Percentiles rank a stretch among this genome's conserved stretches.
Conservation (phyloP, 2,797 vertebrate genomes). For the Chaetodon trifasciatus region DNA sequence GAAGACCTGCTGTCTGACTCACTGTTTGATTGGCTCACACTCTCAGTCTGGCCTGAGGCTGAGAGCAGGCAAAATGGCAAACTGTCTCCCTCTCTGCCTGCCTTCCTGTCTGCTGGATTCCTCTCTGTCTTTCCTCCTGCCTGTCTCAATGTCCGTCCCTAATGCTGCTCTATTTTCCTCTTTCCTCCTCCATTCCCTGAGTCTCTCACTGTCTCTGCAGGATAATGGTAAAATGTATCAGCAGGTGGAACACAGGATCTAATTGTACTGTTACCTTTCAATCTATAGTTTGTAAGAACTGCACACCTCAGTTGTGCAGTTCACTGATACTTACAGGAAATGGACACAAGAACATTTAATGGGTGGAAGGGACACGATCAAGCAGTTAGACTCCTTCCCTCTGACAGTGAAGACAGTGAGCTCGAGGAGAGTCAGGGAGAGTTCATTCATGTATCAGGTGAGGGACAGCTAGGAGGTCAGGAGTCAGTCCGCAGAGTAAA, state of each 20-base stretch:
- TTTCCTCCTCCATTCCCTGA: neutral
- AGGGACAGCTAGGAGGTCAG: too few species aligned
- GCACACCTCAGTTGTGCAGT: neutral
- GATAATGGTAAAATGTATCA: neutral
- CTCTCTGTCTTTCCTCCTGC: constrained; percentile 32
- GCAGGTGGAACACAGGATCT: constrained; percentile 20
- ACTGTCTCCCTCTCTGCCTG: constrained; percentile 30
- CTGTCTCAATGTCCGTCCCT: constrained; percentile 15
- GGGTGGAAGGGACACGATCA: too few species aligned
- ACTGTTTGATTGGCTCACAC: constrained; percentile 69
- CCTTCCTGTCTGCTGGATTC: constrained; percentile 36
- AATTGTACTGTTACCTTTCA: neutral
- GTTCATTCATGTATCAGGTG: too few species aligned
- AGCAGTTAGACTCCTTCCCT: too few species aligned
- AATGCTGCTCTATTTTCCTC: constrained; percentile 5
- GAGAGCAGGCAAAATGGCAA: constrained; percentile 55
- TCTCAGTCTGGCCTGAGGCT: constrained; percentile 53
- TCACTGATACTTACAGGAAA: too few species aligned
- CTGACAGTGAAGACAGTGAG: too few species aligned
- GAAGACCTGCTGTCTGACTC: constrained; percentile 56
- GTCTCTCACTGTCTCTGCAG: neutral
- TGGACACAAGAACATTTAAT: too few species aligned
- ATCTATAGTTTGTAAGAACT: neutral
- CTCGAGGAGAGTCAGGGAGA: too few species aligned
- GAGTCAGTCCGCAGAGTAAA: too few species aligned